phyloP scores from a whole-genome alignment of 2,888 invertebrate species.

The Noctua pronuba region DNA sequence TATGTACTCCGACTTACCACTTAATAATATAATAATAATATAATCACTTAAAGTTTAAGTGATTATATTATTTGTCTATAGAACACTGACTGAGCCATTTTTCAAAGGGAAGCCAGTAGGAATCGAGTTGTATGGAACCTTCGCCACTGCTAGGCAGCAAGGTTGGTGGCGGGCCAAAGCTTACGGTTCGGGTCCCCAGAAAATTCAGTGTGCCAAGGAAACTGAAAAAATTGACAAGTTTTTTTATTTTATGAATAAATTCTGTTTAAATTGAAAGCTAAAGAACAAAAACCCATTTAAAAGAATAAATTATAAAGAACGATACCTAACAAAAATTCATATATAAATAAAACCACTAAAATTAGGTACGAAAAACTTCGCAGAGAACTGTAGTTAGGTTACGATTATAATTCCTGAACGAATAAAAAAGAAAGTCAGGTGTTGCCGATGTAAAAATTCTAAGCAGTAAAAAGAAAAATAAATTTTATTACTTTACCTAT shows the following conservation, averaged over 20 bases:
- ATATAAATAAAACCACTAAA: background rate
- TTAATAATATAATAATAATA: no score
- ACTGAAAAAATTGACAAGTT: background rate
- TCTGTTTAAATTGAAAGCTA: background rate
- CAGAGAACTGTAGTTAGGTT: constrained; percentile 15
- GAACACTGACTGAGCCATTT: no score
- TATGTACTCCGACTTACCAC: no score
- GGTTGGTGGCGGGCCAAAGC: background rate
- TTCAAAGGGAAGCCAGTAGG: no score
- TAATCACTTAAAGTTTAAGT: no score
- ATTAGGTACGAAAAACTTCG: constrained; percentile 10
- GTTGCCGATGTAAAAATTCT: constrained; percentile 44
- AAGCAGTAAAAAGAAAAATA: constrained; percentile 47
- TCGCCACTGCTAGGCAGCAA: no score
- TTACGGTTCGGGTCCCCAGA: background rate
- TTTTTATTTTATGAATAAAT: background rate
- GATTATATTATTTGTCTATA: no score
- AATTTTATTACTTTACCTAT: constrained; percentile 23
- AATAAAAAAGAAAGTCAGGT: constrained; percentile 49
- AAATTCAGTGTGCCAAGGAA: background rate
- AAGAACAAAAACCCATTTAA: background rate
- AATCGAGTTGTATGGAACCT: no score
- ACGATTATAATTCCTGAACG: constrained; percentile 35
- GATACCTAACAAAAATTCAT: background rate
- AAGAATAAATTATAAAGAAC: constrained; percentile 1